Percentiles rank a stretch among this genome's conserved stretches.
These are phyloP conservation scores for Panthera uncia DNA, from an alignment of 2,113 vertebrate species.

Conservation along the genomic window DNA sequence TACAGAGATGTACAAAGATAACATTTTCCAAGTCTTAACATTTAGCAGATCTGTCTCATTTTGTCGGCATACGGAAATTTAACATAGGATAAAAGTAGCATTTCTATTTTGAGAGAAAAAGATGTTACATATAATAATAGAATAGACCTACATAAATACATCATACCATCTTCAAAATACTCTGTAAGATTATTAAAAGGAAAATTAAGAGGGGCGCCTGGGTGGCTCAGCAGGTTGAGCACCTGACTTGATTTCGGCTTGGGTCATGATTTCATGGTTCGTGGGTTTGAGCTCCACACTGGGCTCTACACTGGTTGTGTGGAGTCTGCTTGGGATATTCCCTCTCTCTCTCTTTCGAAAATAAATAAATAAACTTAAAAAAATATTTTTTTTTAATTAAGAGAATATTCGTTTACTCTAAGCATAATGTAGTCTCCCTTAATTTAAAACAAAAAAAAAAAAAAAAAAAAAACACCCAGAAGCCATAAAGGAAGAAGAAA, in stretches of 20 bases:
- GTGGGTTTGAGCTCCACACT: no score
- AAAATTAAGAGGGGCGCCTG: neutral
- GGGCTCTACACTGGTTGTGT: no score
- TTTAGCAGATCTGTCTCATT: neutral
- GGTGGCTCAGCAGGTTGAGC: no score
- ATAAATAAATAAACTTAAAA: no score
- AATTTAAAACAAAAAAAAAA: neutral
- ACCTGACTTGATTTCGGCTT: no score
- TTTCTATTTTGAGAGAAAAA: neutral
- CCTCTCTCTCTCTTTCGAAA: no score
- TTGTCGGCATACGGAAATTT: neutral
- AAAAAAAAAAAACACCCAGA: neutral
- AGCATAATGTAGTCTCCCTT: neutral
- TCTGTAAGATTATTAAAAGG: neutral
- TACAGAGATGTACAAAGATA: neutral
- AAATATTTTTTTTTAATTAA: neutral
- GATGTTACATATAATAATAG: neutral
- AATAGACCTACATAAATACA: neutral
- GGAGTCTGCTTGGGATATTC: no score
- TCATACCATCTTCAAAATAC: slow-evolving; percentile 9
- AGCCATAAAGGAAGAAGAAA: slow-evolving; percentile 7
- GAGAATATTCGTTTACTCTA: neutral
- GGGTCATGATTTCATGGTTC: no score
- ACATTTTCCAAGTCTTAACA: neutral
- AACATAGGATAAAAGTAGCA: neutral